Percentiles rank a stretch among this genome's conserved stretches.
Conservation (phyloP, 2,888 invertebrate genomes). For the Labia minor region DNA sequence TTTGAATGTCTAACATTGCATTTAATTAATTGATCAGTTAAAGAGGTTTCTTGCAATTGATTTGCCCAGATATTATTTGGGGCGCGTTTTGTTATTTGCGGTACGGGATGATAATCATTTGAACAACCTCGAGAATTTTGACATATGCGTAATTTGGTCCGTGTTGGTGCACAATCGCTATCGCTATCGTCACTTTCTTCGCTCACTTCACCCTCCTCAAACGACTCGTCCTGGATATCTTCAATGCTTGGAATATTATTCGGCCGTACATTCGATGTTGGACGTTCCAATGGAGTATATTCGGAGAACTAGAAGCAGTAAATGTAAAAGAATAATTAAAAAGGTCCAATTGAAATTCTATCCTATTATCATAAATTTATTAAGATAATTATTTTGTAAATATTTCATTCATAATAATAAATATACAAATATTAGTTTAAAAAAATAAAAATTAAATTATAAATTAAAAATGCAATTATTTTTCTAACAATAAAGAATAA, state of each 20-base stretch:
- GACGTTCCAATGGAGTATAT: background rate
- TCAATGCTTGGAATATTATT: background rate
- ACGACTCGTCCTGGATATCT: background rate
- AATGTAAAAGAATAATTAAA: too few species aligned
- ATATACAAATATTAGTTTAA: too few species aligned
- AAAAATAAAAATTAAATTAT: too few species aligned
- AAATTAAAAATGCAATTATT: too few species aligned
- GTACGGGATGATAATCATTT: background rate
- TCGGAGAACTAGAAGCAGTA: background rate
- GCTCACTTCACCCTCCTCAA: background rate
- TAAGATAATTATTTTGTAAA: too few species aligned
- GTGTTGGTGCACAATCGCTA: background rate
- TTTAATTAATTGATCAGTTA: constrained; percentile 65
- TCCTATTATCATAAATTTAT: too few species aligned
- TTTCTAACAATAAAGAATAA: too few species aligned
- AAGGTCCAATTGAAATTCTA: too few species aligned
- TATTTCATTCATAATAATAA: too few species aligned
- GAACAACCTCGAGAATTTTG: background rate
- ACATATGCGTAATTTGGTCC: background rate
- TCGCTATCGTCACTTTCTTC: background rate
- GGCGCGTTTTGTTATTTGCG: background rate
- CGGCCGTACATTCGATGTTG: background rate
- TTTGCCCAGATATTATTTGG: constrained; percentile 60
- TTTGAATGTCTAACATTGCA: constrained; percentile 59
- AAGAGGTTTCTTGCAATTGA: constrained; percentile 61